Evolutionary conservation across 2,888 invertebrate species (phyloP), one percentile per base, ranked within the genome.

Genomic region (Strigamia crassipes): DNA sequence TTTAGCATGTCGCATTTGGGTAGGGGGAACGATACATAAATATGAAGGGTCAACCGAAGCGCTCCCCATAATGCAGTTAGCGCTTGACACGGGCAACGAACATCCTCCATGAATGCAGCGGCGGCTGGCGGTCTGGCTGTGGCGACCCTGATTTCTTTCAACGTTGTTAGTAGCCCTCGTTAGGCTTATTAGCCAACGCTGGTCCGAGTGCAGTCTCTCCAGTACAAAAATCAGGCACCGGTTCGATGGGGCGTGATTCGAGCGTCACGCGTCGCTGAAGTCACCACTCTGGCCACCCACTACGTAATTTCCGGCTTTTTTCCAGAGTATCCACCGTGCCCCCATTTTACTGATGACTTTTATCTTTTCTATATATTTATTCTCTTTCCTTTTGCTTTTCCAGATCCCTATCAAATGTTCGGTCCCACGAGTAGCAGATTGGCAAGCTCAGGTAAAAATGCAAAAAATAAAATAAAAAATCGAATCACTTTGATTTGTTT

Each of bases 391-490:
- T 80, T 21, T 80, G 5, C n/a, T 41, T 80, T 21, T 92, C 82
- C 92, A 96, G 97, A 97, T 94, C 97, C 97, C 88, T 97, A 97
- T 92, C 96, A 97, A 91, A 95, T 97, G 94, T 96, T 97, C 89
- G 97, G 96, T 84, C 95, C 97, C 83, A 96, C 97, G 84, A 97
- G 96, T 91, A 97, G 96, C 91, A 93, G 97, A 87, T 91, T 97
- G 88, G 97, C 97, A 82, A 96, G 96, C 89, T 96, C 97, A 91
- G 96, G 96, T 96, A 90, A 91, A n/a, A n/a, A n/a, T n/a, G n/a
- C n/a, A n/a, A n/a, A n/a, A n/a, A n/a, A n/a, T n/a, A n/a, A n/a
- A n/a, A n/a, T n/a, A n/a, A n/a, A n/a, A 34, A 78, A 34, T 18
- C 15, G 10, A 51, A 34, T 34, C 34, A 34, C 3, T 5, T 51